Conservation (phyloP, 2,113 vertebrate genomes). For the Sinocyclocheilus rhinocerous region DNA sequence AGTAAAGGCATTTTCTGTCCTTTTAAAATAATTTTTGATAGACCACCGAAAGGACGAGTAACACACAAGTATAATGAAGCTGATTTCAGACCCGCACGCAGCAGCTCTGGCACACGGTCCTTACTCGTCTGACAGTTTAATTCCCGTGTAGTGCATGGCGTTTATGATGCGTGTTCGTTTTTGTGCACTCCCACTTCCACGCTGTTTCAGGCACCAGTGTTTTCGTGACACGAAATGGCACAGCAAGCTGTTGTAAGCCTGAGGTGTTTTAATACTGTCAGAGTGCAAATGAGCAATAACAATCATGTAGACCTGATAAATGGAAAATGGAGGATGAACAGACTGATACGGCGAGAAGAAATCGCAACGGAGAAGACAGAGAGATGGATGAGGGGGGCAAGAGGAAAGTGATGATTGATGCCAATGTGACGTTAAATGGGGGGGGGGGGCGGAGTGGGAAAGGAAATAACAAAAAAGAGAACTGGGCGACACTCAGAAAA, state of each 20-base stretch:
- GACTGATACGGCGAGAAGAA: slow-evolving; percentile 50
- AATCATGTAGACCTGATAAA: slow-evolving; percentile 47
- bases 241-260: slow-evolving; percentile 33
- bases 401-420: slow-evolving; percentile 48
- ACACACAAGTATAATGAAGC: slow-evolving; percentile 50
- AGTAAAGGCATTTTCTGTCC: slow-evolving; percentile 58
- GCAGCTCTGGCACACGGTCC: slow-evolving; percentile 33
- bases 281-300: slow-evolving; percentile 42
- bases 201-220: slow-evolving; percentile 1
- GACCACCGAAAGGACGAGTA: slow-evolving; percentile 48
- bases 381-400: slow-evolving; percentile 42
- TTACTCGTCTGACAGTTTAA: slow-evolving; percentile 44
- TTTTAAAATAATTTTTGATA: slow-evolving; percentile 56
- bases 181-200: slow-evolving; percentile 8
- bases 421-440: slow-evolving; percentile 51
- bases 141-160: background rate
- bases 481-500: slow-evolving; percentile 42
- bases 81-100: slow-evolving; percentile 43
- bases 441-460: slow-evolving; percentile 29
- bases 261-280: slow-evolving; percentile 31
- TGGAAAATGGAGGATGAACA: slow-evolving; percentile 39
- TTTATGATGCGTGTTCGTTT: slow-evolving; percentile 25
- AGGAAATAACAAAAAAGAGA: background rate
- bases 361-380: slow-evolving; percentile 26
- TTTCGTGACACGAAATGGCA: background rate